Conservation (phyloP, 2,888 invertebrate genomes). For the Drosophila eohydei region DNA sequence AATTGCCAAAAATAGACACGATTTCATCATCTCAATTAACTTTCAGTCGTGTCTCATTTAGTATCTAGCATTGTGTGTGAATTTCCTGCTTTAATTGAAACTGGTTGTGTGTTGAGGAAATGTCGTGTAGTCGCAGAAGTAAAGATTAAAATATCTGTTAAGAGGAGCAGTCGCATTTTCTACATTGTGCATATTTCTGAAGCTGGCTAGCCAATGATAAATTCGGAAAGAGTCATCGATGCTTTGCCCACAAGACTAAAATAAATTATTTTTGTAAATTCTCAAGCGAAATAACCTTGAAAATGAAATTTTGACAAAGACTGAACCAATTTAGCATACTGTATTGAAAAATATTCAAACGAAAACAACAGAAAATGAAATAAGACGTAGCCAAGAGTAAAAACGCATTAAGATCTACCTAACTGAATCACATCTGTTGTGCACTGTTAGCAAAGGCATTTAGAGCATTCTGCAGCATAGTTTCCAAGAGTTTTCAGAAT, state of each 20-base stretch:
- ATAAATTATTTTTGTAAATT: conserved; percentile 35
- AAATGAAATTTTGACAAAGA: conserved; percentile 47
- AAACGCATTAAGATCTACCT: neutral
- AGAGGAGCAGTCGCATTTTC: neutral
- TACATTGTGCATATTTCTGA: neutral
- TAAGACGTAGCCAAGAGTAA: neutral
- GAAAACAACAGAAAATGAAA: conserved; percentile 16
- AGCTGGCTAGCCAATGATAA: neutral
- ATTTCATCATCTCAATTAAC: conserved; percentile 59
- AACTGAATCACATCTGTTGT: neutral
- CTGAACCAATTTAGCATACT: conserved; percentile 11
- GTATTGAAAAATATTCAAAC: conserved; percentile 11
- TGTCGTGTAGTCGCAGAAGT: neutral
- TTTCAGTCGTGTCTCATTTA: conserved; percentile 5
- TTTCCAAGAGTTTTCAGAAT: neutral
- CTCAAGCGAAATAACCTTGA: conserved; percentile 35
- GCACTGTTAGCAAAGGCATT: neutral
- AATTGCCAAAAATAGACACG: conserved; percentile 40
- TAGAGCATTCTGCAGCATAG: neutral
- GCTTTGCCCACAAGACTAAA: conserved; percentile 10
- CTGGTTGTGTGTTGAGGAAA: conserved; percentile 4
- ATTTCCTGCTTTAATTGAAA: conserved; percentile 7
- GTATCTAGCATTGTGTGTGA: conserved; percentile 8
- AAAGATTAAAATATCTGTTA: neutral
- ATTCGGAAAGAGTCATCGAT: neutral